Evolutionary conservation across 2,888 invertebrate species (phyloP), one percentile per base, ranked within the genome.

Genomic region (Dorcus hopei): DNA sequence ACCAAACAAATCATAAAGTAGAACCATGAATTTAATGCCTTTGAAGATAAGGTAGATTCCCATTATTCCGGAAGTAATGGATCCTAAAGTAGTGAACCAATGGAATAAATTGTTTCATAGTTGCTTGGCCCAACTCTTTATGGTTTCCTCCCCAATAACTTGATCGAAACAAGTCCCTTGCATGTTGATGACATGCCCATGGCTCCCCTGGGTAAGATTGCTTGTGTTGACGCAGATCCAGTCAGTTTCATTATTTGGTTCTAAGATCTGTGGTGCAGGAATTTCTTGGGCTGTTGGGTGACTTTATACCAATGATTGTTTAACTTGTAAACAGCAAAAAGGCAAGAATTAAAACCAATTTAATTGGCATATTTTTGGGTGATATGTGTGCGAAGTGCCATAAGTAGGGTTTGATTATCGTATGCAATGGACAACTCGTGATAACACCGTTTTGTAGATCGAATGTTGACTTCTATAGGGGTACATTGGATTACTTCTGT

Each of bases 401-500:
- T 54, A 38, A 58, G 58, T 19, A 53, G 8, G 33, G 14, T 39
- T 26, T 9, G 38, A 14, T 61, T 49, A 7, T 52, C 51, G 45
- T 51, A 54, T 9, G 9, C 9, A 7, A 61, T 58, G 0, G 61
- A 61, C 9, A 63, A 26, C 48, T 63, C 59, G 6, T 57, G 38
- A 11, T 54, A 59, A 42, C 58, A 62, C n/a, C 53, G 41, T 7
- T 56, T 48, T 0, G 51, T 52, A 47, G 50, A 57, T n/a, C 61
- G 41, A 2, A 61, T 8, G 5, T 40, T 41, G 5, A 63, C 56
- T 19, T 58, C 57, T 6, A 61, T 47, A 4, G 61, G 53, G 7
- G 50, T 55, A 23, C 61, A 63, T 58, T 62, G 54, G 26, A 61
- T 61, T 9, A 63, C 55, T n/a, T n/a, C n/a, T n/a, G n/a, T n/a